These are phyloP conservation scores for Oligia fasciuncula DNA, from an alignment of 2,888 invertebrate genomes.

Conservation along the genomic window DNA sequence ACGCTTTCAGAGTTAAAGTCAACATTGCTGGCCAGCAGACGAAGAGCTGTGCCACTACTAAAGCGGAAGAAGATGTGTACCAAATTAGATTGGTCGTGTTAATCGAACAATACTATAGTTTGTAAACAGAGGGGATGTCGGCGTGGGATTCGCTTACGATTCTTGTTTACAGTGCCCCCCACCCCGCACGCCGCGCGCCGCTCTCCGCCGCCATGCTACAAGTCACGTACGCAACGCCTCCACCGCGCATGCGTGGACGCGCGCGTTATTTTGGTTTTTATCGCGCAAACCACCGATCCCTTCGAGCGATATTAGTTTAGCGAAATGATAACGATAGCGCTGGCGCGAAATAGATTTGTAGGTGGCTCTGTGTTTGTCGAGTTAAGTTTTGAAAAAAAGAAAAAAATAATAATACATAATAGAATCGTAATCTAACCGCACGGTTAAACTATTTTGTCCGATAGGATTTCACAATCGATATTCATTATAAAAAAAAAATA, in stretches of 20 bases:
- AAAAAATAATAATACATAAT: not conserved
- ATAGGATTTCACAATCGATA: not conserved
- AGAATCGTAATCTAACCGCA: not conserved
- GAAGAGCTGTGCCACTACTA: conserved; percentile 24
- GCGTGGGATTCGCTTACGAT: conserved; percentile 77
- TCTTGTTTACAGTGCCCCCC: conserved; percentile 77
- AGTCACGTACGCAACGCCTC: conserved; percentile 86
- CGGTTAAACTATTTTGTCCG: not conserved
- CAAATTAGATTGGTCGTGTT: conserved; percentile 61
- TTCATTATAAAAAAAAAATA: not conserved
- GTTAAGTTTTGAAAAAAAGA: not conserved
- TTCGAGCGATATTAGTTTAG: conserved; percentile 92
- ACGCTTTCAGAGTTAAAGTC: conserved; percentile 51
- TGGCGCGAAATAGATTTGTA: conserved; percentile 40
- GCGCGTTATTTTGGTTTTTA: conserved; percentile 82
- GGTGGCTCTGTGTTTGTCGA: conserved; percentile 7
- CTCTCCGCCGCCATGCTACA: conserved; percentile 82
- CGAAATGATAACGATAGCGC: conserved; percentile 69
- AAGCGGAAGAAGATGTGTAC: conserved; percentile 38
- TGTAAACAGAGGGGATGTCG: conserved; percentile 78
- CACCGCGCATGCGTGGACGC: conserved; percentile 81
- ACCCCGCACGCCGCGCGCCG: conserved; percentile 60
- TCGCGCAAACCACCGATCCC: conserved; percentile 75
- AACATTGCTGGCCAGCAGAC: conserved; percentile 41
- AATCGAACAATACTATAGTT: conserved; percentile 68